phyloP scores from a whole-genome alignment of 2,113 vertebrate genomes.

The Lasiurus borealis region DNA sequence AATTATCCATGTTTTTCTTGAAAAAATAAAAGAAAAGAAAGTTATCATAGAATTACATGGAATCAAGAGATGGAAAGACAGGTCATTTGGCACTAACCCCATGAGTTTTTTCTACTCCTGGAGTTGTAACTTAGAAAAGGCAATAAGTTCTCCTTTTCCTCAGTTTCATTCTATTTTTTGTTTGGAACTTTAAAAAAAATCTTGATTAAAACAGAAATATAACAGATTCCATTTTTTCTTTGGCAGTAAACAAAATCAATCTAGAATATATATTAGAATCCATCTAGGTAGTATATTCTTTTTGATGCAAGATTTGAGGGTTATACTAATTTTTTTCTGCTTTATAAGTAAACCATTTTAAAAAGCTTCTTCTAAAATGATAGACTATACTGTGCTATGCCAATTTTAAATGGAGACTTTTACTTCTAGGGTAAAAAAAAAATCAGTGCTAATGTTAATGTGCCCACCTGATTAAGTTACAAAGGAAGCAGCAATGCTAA shows the following conservation, averaged over 20 bases:
- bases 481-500: not conserved
- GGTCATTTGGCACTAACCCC: not conserved
- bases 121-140: not conserved
- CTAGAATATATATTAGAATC: not conserved
- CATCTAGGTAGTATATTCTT: not conserved
- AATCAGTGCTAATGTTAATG: conserved; percentile 34
- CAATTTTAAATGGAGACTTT: conserved; percentile 10
- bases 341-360: conserved; percentile 31
- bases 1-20: too few relatives aligned
- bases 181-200: not conserved
- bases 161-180: not conserved
- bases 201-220: conserved; percentile 3
- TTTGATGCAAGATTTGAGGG: not conserved
- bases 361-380: conserved; percentile 33
- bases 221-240: not conserved
- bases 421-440: not conserved
- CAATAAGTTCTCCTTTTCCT: not conserved
- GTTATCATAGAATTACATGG: not conserved
- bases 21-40: not conserved
- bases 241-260: not conserved
- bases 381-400: not conserved
- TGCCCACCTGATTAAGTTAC: not conserved
- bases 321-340: not conserved
- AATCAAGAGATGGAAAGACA: not conserved
- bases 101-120: not conserved